phyloP scores from a whole-genome alignment of 2,888 invertebrate species.

The Melolontha melolontha region DNA sequence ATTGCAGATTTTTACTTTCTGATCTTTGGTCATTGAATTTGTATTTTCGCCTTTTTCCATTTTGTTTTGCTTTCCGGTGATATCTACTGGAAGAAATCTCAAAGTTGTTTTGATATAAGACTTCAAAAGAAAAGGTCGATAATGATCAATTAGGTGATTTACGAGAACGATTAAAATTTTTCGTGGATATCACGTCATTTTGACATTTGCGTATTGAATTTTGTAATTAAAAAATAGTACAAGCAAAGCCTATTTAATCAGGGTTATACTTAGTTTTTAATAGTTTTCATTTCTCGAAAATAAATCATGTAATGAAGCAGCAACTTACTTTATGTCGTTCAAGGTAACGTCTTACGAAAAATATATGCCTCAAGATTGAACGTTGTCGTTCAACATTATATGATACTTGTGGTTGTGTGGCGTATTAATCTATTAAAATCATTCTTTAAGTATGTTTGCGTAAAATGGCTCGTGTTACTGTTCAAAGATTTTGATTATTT shows the following conservation, averaged over 20 bases:
- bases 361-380: neutral
- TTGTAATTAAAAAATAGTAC: no score
- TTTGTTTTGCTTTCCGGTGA: no score
- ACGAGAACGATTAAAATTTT: no score
- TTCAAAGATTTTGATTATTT: conserved; percentile 35
- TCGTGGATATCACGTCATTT: no score
- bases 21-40: conserved; percentile 10
- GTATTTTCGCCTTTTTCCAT: conserved; percentile 4
- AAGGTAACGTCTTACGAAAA: neutral
- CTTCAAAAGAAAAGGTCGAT: no score
- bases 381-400: no score
- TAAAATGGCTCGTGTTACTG: conserved; percentile 20
- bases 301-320: neutral
- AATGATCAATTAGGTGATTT: no score
- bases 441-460: conserved; percentile 6
- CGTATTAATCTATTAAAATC: neutral
- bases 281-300: neutral
- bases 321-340: neutral
- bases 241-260: no score
- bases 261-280: neutral
- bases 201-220: no score
- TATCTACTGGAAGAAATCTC: no score
- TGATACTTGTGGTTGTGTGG: no score
- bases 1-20: conserved; percentile 25
- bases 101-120: no score